Evolutionary conservation across 2,797 vertebrate genomes (phyloP), one percentile per base, ranked within the genome.

Genomic region (Cyclura pinguis): DNA sequence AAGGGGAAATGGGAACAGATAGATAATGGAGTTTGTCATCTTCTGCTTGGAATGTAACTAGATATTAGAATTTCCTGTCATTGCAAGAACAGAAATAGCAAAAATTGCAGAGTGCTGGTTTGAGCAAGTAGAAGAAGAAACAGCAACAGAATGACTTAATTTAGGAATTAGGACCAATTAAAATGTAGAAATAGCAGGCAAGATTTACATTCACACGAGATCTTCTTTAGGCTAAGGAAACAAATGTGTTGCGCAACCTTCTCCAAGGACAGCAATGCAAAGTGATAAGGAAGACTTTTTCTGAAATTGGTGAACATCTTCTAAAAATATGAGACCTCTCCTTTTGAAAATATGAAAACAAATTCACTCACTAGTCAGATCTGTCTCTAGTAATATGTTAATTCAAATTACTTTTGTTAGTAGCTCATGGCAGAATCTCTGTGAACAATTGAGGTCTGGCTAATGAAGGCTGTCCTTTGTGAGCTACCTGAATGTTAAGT

Each of bases 261-360:
- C 29, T 1, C 35, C 6, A 76, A 22, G 38, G 5, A 42, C 20
- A 6, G 20, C 6, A 42, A 35, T 42, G 73, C 20, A 76, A 84
- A 84, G 16, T 84, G 38, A 32, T 85, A 64, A 32, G 29, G n/a
- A 35, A 52, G 32, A 47, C 47, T 73, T 64, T 86, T 10, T 35
- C 32, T 38, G 62, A 35, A 83, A 18, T 35, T 27, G 35, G 0
- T 69, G 22, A 24, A 69, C 27, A 64, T 29, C 67, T 50, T 67
- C 42, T 47, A 47, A 47, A 47, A 47, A 47, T 47, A 47, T 47
- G 42, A 88, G 50, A 80, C 62, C n/a, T 80, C 86, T 47, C 59
- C 20, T 80, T 80, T 29, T 80, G 76, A 80, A 87, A 80, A 78
- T 50, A 67, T 62, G 76, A 67, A 87, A 87, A 24, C 77, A 69